These are phyloP conservation scores for Lasioglossum leucozonium DNA, from an alignment of 2,888 invertebrate genomes.

Conservation along the genomic window DNA sequence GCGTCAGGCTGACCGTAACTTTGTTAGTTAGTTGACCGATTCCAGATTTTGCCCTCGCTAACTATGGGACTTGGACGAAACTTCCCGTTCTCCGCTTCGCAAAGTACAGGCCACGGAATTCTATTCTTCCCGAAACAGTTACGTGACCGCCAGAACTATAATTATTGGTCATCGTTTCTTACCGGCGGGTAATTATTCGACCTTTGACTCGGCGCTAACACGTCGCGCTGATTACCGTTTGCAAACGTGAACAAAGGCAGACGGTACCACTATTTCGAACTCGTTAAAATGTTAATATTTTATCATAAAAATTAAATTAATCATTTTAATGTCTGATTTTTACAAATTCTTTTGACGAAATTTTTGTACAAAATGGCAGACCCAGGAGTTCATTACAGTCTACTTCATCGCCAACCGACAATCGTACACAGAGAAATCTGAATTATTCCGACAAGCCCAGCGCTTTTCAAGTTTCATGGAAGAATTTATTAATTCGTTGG, in stretches of 20 bases:
- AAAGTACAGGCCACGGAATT: constrained; percentile 36
- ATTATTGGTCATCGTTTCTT: constrained; percentile 35
- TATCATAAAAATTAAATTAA: no score
- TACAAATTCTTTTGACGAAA: no score
- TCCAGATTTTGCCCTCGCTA: constrained; percentile 38
- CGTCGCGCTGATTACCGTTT: background rate
- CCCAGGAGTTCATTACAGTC: background rate
- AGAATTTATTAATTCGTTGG: constrained; percentile 46
- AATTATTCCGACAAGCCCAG: constrained; percentile 5
- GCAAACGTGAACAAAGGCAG: no score
- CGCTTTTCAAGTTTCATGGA: constrained; percentile 20
- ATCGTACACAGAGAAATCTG: background rate
- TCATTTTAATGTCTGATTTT: no score
- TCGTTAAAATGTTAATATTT: no score
- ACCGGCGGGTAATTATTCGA: background rate
- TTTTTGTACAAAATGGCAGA: background rate
- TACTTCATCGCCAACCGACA: no score
- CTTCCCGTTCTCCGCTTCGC: background rate
- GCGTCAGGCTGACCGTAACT: constrained; percentile 40
- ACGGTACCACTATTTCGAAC: no score
- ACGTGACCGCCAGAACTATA: constrained; percentile 28
- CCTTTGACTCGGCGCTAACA: background rate
- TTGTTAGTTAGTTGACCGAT: constrained; percentile 47
- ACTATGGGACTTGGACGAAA: constrained; percentile 27
- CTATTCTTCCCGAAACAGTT: constrained; percentile 46